Evolutionary conservation across 2,888 invertebrate genomes (phyloP), one percentile per base, ranked within the genome.

Genomic region (Leucophenga montana): DNA sequence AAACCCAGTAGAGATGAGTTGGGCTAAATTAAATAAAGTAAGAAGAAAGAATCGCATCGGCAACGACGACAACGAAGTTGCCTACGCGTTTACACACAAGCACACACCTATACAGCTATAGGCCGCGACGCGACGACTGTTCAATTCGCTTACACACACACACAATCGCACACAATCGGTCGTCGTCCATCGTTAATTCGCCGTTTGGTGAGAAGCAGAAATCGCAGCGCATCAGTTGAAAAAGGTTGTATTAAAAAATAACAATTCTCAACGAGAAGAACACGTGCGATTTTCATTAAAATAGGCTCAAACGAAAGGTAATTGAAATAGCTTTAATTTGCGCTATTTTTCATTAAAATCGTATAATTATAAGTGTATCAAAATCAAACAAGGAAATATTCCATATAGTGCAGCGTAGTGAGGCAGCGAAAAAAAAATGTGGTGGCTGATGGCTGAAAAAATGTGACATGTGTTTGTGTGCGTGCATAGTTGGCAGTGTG

Each of bases 301-400:
- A 56, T 69, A 61, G 53, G 66, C 65, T 27, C 76, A 75, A 73
- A 75, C 64, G 68, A 77, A 72, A 78, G 80, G 67, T 75, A 77
- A 80, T 70, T 70, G 66, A 71, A 53, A 70, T 62, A 77, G 73
- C 76, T 73, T 67, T 31, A 71, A 71, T 73, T 82, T 76, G 66
- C 68, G 64, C 71, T 71, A 68, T 71, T 74, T 78, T 75, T 65
- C 70, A 69, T 48, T 64, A 62, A 72, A 75, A 73, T 82, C 71
- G 68, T 62, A 67, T 57, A 70, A 75, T 13, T 73, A 76, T 66
- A 75, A 80, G 73, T 78, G 70, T 74, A 74, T 76, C 74, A 83
- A 85, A 85, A 84, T 82, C 82, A 80, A 83, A 79, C 77, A 80
- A 74, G 72, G 82, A 84, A 82, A 83, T 64, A 57, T 67, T 82